Evolutionary conservation across 2,113 vertebrate species (phyloP).

Genomic region (Petrocephalus zakoni): DNA sequence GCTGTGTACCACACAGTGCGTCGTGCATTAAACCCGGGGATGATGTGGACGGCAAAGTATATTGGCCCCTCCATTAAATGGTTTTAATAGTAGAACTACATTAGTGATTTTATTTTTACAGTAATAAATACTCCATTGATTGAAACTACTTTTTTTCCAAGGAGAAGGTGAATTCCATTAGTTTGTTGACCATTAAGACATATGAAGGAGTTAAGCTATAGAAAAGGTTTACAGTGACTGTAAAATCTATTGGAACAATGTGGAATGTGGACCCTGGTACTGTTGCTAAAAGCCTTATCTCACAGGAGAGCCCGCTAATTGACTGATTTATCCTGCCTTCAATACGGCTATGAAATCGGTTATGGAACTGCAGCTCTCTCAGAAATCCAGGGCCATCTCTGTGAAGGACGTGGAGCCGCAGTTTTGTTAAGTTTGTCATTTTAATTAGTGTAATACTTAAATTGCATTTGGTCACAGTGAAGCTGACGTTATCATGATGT

Average conservation of each 20-base stretch:
- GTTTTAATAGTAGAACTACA: conserved; percentile 65
- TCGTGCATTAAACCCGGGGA: conserved; percentile 50
- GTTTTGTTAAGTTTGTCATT: conserved; percentile 6
- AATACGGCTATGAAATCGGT: conserved; percentile 4
- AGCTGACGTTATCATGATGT: neutral
- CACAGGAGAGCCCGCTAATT: conserved; percentile 5
- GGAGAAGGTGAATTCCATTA: conserved; percentile 55
- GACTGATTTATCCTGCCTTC: conserved; percentile 22
- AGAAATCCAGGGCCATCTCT: neutral
- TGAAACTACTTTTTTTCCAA: conserved; percentile 58
- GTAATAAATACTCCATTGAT: conserved; percentile 68
- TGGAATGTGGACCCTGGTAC: conserved; percentile 15
- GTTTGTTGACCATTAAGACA: conserved; percentile 40
- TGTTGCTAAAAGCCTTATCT: conserved; percentile 26
- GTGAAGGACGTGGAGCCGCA: neutral
- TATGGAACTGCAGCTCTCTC: neutral
- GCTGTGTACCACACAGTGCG: conserved; percentile 40
- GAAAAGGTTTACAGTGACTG: conserved; percentile 40
- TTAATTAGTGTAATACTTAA: conserved; percentile 10
- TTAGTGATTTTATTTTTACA: conserved; percentile 65
- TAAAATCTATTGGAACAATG: conserved; percentile 47
- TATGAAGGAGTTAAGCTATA: conserved; percentile 38
- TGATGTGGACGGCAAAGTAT: conserved; percentile 63
- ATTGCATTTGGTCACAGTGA: neutral
- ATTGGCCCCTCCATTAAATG: conserved; percentile 66